phyloP scores from a whole-genome alignment of 2,888 invertebrate species.

The Philopedon plagiatum region DNA sequence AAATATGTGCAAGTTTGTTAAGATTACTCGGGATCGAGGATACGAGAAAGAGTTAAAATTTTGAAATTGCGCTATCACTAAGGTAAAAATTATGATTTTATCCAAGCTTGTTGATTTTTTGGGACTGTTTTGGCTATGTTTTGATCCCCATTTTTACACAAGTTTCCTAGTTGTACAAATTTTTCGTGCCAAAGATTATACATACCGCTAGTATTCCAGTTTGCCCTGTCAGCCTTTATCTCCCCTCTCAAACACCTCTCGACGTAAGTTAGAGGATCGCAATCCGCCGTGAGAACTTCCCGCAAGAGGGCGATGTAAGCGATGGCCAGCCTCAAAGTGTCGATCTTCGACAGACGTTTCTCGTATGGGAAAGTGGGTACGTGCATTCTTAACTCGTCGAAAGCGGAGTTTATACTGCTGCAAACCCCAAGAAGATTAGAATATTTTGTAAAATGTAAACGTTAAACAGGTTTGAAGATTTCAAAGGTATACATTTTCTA shows the following conservation, averaged over 20 bases:
- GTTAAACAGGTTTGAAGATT: not conserved
- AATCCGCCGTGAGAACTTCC: conserved; percentile 89
- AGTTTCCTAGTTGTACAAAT: too few species aligned
- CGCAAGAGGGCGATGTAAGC: conserved; percentile 96
- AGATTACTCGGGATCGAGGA: too few species aligned
- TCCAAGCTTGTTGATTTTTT: too few species aligned
- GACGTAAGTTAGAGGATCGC: conserved; percentile 94
- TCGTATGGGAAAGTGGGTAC: conserved; percentile 99
- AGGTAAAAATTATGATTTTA: too few species aligned
- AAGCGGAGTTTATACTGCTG: conserved; percentile 99
- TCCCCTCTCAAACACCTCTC: conserved; percentile 93
- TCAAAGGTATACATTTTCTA: too few species aligned
- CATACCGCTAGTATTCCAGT: conserved; percentile 97
- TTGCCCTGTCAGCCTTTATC: conserved; percentile 88
- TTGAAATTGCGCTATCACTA: too few species aligned
- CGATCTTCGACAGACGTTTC: conserved; percentile 97
- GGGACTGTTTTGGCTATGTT: too few species aligned
- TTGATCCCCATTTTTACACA: too few species aligned
- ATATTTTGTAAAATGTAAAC: conserved; percentile 31
- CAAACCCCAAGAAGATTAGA: conserved; percentile 59
- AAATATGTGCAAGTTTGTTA: too few species aligned
- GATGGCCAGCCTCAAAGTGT: conserved; percentile 95
- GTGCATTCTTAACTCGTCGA: conserved; percentile 97
- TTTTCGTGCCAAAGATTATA: too few species aligned
- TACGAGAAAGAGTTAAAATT: too few species aligned